phyloP scores from a whole-genome alignment of 2,888 invertebrate genomes.

The Troides helena region DNA sequence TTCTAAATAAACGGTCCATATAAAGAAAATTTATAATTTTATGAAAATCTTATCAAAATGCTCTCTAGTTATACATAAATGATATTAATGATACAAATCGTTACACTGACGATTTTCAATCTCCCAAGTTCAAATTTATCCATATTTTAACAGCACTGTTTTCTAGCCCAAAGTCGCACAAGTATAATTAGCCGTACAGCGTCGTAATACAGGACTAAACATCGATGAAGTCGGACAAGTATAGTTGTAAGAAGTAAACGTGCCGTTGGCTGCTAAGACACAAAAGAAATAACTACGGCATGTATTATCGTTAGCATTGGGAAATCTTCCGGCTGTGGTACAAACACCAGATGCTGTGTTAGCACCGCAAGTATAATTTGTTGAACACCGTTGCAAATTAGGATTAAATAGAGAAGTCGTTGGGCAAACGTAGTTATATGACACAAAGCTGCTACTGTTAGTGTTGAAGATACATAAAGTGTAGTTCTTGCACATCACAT shows the following conservation, averaged over 20 bases:
- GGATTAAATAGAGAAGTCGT: conserved; percentile 44
- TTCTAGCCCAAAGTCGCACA: conserved; percentile 31
- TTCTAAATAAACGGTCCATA: too few species aligned
- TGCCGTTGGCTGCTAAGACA: conserved; percentile 38
- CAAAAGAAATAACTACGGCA: conserved; percentile 49
- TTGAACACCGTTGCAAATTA: conserved; percentile 38
- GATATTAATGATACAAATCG: too few species aligned
- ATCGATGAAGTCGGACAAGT: conserved; percentile 45
- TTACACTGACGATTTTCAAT: neutral
- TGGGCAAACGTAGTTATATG: conserved; percentile 41
- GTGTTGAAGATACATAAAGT: conserved; percentile 42
- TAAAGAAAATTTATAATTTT: too few species aligned
- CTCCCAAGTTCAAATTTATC: neutral
- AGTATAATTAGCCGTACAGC: conserved; percentile 47
- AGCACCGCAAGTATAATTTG: conserved; percentile 50
- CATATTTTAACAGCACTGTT: neutral
- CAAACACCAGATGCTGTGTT: conserved; percentile 40
- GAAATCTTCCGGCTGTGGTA: conserved; percentile 39
- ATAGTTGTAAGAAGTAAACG: conserved; percentile 38
- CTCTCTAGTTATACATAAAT: too few species aligned
- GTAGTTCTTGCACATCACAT: conserved; percentile 49
- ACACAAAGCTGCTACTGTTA: conserved; percentile 32
- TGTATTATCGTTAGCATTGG: conserved; percentile 44
- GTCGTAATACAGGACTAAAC: conserved; percentile 45
- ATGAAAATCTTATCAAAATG: too few species aligned